Evolutionary conservation across 2,113 vertebrate genomes (phyloP).

Genomic region (Sceloporus tristichus): DNA sequence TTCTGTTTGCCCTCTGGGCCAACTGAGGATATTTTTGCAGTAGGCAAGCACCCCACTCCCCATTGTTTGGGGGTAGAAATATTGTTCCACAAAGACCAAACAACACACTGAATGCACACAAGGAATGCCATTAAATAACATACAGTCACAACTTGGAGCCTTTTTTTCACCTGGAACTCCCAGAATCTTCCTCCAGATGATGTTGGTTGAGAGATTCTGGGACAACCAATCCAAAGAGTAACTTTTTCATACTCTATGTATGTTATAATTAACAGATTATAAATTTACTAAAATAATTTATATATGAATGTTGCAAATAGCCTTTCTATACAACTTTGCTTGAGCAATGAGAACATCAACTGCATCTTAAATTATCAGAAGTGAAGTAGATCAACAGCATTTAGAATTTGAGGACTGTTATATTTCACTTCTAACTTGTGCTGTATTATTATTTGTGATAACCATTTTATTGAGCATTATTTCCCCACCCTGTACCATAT

Average conservation of each 20-base stretch:
- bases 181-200: too few species aligned
- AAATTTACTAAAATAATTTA: neutral
- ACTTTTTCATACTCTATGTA: neutral
- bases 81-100: too few species aligned
- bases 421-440: neutral
- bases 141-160: too few species aligned
- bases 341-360: neutral
- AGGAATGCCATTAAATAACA: too few species aligned
- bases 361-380: neutral
- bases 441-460: neutral
- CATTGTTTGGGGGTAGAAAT: too few species aligned
- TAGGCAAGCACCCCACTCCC: neutral
- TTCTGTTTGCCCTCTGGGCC: neutral
- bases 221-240: too few species aligned
- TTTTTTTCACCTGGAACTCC: too few species aligned
- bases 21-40: neutral
- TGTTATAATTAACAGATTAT: neutral
- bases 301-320: neutral
- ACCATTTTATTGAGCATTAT: constrained; percentile 16
- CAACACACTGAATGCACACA: too few species aligned
- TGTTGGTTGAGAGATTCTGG: too few species aligned
- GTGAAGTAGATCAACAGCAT: neutral
- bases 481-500: constrained; percentile 1
- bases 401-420: constrained; percentile 2
- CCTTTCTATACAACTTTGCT: neutral